phyloP scores from a whole-genome alignment of 2,888 invertebrate species.

The Geophilus truncorum region DNA sequence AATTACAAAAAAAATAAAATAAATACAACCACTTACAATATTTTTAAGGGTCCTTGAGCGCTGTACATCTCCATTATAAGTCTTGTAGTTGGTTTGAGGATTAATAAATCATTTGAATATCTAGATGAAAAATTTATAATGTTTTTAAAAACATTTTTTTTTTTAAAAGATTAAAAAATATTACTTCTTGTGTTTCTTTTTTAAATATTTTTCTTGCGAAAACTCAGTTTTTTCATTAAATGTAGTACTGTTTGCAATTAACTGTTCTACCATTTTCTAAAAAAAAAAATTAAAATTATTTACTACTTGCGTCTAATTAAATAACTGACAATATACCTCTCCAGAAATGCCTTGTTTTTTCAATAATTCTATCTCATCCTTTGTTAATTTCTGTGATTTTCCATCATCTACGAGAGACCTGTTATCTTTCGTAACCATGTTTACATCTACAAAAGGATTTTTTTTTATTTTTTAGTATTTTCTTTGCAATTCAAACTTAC shows the following conservation, averaged over 20 bases:
- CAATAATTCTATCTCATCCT: conserved; percentile 74
- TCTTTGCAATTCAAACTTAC: background rate
- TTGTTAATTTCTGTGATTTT: conserved; percentile 73
- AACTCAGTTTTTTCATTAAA: conserved; percentile 85
- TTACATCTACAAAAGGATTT: background rate
- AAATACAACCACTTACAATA: conserved; percentile 45
- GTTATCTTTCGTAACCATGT: conserved; percentile 59
- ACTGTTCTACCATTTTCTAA: conserved; percentile 71
- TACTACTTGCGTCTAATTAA: background rate
- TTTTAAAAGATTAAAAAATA: conserved; percentile 66
- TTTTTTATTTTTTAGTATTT: background rate
- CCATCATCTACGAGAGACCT: conserved; percentile 73
- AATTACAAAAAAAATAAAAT: background rate
- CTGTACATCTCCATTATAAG: conserved; percentile 80
- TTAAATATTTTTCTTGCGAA: conserved; percentile 81
- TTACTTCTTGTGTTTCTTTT: conserved; percentile 89
- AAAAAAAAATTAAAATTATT: background rate
- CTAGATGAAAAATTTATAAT: conserved; percentile 39
- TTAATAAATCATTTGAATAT: conserved; percentile 44
- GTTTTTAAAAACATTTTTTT: background rate
- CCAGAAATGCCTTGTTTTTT: conserved; percentile 71
- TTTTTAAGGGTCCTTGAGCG: conserved; percentile 61
- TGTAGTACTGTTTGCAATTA: conserved; percentile 86
- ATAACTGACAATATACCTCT: no score
- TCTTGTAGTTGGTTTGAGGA: conserved; percentile 73